A percentile compares a stretch with the other conserved stretches of the same genome.
These are phyloP conservation scores for Channa argus DNA, from an alignment of 2,113 vertebrate species.

Conservation along the genomic window DNA sequence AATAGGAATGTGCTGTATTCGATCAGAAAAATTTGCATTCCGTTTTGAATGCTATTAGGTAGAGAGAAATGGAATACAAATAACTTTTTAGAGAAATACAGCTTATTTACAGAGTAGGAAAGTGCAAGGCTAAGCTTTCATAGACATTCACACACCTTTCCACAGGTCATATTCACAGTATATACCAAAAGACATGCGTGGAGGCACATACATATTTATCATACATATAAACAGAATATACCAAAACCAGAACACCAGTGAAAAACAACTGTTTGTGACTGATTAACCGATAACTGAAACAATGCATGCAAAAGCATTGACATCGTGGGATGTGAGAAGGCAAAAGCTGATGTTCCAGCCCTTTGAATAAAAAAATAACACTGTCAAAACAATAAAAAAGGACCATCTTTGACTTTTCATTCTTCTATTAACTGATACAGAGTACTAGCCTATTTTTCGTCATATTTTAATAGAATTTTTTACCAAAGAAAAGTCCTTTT, in stretches of 20 bases:
- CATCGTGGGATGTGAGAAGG: slow-evolving; percentile 75
- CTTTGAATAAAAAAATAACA: slow-evolving; percentile 68
- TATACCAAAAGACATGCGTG: slow-evolving; percentile 76
- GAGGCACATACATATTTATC: slow-evolving; percentile 75
- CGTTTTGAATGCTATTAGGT: slow-evolving; percentile 10
- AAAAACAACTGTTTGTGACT: slow-evolving; percentile 47
- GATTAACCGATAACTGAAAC: slow-evolving; percentile 52
- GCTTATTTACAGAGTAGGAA: slow-evolving; percentile 69
- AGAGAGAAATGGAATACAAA: slow-evolving; percentile 36
- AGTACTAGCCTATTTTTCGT: slow-evolving; percentile 59
- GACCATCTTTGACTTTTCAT: slow-evolving; percentile 56
- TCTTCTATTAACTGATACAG: slow-evolving; percentile 43
- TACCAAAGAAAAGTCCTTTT: background rate
- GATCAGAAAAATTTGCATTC: slow-evolving; percentile 21
- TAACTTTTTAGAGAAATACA: slow-evolving; percentile 38
- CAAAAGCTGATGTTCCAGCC: slow-evolving; percentile 76
- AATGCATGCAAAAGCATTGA: slow-evolving; percentile 67
- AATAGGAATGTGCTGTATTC: slow-evolving; percentile 27
- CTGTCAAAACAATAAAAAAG: slow-evolving; percentile 53
- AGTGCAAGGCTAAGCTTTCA: slow-evolving; percentile 70
- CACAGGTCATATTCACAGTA: slow-evolving; percentile 57
- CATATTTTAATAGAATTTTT: slow-evolving; percentile 19
- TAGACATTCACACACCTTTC: slow-evolving; percentile 71
- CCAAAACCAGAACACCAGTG: slow-evolving; percentile 67
- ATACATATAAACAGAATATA: slow-evolving; percentile 54